Conservation (phyloP, 2,888 invertebrate species). For the Trimorus sp. region DNA sequence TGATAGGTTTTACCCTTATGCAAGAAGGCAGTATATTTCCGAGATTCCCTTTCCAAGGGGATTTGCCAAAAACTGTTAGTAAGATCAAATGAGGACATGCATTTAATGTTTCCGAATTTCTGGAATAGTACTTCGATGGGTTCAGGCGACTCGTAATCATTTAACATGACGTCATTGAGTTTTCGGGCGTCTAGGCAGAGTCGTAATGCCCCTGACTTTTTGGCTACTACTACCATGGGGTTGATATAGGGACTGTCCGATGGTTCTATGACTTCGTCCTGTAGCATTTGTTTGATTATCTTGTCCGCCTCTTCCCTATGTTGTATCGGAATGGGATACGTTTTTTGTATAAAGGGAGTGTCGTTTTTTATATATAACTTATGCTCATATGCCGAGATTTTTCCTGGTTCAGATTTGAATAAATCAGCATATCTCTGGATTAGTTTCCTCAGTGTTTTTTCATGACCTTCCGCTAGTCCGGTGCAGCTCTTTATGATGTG, state of each 20-base stretch:
- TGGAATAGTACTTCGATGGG: constrained; percentile 7
- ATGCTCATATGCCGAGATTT: constrained; percentile 7
- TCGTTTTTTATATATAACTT: constrained; percentile 1
- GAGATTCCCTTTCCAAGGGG: not conserved
- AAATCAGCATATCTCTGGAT: not conserved
- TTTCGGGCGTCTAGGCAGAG: constrained; percentile 9
- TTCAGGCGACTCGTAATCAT: constrained; percentile 11
- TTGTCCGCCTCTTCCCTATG: constrained; percentile 11
- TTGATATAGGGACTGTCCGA: constrained; percentile 16
- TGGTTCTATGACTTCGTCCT: no score
- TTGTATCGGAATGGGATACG: constrained; percentile 5
- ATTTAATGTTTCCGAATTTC: not conserved
- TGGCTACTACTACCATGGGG: constrained; percentile 1
- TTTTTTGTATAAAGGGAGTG: no score
- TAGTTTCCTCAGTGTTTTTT: not conserved
- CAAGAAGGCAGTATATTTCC: constrained; percentile 7
- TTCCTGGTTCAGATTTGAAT: not conserved
- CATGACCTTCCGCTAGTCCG: no score
- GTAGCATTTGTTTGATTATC: not conserved
- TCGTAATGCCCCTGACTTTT: not conserved
- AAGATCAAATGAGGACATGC: constrained; percentile 5
- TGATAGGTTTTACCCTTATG: constrained; percentile 1
- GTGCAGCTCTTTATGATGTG: no score
- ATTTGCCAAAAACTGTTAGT: constrained; percentile 21
- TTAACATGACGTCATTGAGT: not conserved